phyloP scores from a whole-genome alignment of 2,113 vertebrate genomes.

The Arenaria interpres region DNA sequence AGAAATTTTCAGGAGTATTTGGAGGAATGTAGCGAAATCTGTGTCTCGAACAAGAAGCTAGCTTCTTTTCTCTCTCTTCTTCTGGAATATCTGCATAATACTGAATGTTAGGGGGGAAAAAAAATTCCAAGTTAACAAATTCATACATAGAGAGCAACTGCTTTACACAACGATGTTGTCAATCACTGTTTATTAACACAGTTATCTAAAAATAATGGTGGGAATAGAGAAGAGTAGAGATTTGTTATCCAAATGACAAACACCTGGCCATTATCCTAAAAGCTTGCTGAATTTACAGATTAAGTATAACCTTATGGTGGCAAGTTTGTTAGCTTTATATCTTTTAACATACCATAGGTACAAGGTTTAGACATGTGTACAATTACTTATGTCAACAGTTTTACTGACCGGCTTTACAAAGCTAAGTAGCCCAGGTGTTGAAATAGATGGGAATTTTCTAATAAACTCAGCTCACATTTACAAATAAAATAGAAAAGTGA shows the following conservation, averaged over 20 bases:
- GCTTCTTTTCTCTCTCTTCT: constrained; percentile 87
- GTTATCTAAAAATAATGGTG: background rate
- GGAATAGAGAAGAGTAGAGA: background rate
- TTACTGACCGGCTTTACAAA: background rate
- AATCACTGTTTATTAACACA: background rate
- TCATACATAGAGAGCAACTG: background rate
- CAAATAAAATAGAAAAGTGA: background rate
- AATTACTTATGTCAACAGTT: background rate
- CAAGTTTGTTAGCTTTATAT: background rate
- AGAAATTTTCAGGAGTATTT: constrained; percentile 94
- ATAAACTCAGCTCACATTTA: background rate
- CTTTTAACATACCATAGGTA: background rate
- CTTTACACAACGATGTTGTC: background rate
- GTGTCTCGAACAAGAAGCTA: constrained; percentile 91
- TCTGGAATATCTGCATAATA: constrained; percentile 92
- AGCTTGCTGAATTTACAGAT: background rate
- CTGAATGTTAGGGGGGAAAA: constrained; percentile 59
- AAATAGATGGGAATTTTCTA: background rate
- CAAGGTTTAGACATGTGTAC: background rate
- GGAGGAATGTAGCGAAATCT: constrained; percentile 90
- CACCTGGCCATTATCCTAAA: background rate
- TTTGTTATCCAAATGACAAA: background rate
- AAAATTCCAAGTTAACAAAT: background rate
- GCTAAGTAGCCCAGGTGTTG: background rate
- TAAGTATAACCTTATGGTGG: background rate